Base-by-base conservation (phyloP, 2,113 vertebrate species). In the Centropristis striata region DNA sequence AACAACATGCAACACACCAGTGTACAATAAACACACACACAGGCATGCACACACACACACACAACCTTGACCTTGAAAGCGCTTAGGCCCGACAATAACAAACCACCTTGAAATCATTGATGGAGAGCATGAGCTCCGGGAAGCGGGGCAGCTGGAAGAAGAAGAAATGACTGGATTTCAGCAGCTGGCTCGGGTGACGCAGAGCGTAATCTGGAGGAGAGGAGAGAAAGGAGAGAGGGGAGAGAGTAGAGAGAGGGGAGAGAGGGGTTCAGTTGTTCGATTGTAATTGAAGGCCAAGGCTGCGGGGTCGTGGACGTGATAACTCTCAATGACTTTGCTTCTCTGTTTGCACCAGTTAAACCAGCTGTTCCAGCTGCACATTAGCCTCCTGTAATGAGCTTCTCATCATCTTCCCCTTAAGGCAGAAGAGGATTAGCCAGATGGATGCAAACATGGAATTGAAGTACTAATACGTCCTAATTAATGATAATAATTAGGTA, bases 121-220 rank as follows among this genome's bases (percentile, higher is more conserved):
- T 96, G 93, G 97, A 97, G 92, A 99, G 96, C 96, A 98, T 98
- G 92, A 99, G 95, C 95, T 99, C 98, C 39, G 98, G 98, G 87
- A 99, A 96, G 94, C 96, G 94, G 72, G 98, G 97, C 94, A 99
- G 95, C 96, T 99, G 98, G 95, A 98, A 99, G 95, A 99, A 98
- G 93, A 98, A 99, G 94, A 96, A 98, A 93, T 96, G 96, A 88
- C 97, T 97, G 92, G 96, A 99, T 93, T 98, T 99, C 92, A 98
- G 96, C 93, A 99, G 93, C 95, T 99, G 98, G 91, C 96, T 96
- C 80, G 97, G 97, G 90, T 98, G 96, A 89, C 94, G 96, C 88
- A 98, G 95, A 80, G 97, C 96, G 80, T 98, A 99, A 96, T 99
- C 98, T 99, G 95, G 93, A 71, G 61, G 42, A 55, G 41, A 71